Evolutionary conservation across 2,113 vertebrate species (phyloP).

Genomic region (Syrmaticus mikado): DNA sequence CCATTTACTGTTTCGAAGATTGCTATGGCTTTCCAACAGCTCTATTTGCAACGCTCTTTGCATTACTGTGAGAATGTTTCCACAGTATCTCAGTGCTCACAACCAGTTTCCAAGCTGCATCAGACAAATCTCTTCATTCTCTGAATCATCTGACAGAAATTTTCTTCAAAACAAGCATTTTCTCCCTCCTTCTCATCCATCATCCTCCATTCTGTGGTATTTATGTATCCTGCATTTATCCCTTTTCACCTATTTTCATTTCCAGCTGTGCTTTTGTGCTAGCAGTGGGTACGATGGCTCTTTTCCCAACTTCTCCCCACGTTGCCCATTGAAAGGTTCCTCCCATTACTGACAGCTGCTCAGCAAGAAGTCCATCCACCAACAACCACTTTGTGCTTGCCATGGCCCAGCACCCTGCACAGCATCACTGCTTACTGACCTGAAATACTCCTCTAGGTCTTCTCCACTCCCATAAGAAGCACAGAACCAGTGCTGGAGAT

Average conservation of each 20-base stretch:
- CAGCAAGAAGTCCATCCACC: background rate
- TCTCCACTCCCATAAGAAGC: background rate
- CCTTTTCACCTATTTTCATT: background rate
- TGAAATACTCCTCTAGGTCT: background rate
- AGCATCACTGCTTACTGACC: background rate
- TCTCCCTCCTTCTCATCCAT: background rate
- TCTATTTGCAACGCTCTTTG: background rate
- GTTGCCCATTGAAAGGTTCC: background rate
- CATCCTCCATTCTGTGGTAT: background rate
- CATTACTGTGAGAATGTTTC: background rate
- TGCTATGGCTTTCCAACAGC: background rate
- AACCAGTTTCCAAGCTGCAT: background rate
- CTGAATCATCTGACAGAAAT: slow-evolving; percentile 29
- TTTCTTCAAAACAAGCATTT: slow-evolving; percentile 29
- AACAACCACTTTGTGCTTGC: background rate
- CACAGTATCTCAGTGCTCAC: background rate
- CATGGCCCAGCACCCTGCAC: background rate
- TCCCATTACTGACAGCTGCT: background rate
- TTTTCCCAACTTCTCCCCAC: background rate
- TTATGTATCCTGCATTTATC: background rate
- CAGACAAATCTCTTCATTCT: background rate
- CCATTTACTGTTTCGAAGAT: background rate
- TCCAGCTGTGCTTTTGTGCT: background rate
- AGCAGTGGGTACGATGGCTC: background rate
- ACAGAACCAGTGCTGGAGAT: background rate